Base-by-base conservation (phyloP, 2,888 invertebrate species). In the Helleia helle region DNA sequence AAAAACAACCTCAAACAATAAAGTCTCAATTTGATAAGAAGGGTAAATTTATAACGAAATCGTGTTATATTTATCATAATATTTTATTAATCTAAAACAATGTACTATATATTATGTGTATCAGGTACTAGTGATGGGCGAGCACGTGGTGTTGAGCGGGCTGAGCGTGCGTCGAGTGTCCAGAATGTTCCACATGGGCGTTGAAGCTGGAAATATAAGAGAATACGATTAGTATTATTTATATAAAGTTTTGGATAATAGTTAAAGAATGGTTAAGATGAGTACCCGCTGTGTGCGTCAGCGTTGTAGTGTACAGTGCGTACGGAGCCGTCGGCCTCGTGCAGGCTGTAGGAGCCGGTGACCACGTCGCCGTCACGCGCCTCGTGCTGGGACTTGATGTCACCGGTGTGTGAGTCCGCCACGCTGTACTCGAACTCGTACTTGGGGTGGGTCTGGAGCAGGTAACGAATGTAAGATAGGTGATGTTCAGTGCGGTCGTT, bases 361-460 rank as follows among this genome's bases (percentile, higher is more conserved):
- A 90, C 90, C 25, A 86, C 87, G 55, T 89, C 87, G 3, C 89
- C 90, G 58, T 87, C 87, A 37, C 86, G 79, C 87, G 86, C 89
- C 90, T 63, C 88, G 62, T 85, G 77, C 52, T 88, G 88, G 59
- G 86, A 86, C 72, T 88, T 88, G 55, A 76, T 75, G 68, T 87
- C 87, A 1, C 86, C 87, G 42, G 87, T 87, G 51, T 87, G 86
- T 1, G 74, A 75, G 50, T 87, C 88, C 42, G 81, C 67, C 18
- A 85, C 83, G 37, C 80, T 76, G 62, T 87, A 86, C 50, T 81
- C 73, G 58, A 79, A 86, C 59, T 76, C 75, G 59, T 87, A 86
- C 64, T 84, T 83, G 17, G 87, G 86, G 54, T 86, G 79, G 12
- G 80, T 57, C 74, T 75, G 53, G 5, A 30, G 15, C n/a, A 9